Evolutionary conservation across 2,113 vertebrate species (phyloP).

Genomic region (Zapornia atra): DNA sequence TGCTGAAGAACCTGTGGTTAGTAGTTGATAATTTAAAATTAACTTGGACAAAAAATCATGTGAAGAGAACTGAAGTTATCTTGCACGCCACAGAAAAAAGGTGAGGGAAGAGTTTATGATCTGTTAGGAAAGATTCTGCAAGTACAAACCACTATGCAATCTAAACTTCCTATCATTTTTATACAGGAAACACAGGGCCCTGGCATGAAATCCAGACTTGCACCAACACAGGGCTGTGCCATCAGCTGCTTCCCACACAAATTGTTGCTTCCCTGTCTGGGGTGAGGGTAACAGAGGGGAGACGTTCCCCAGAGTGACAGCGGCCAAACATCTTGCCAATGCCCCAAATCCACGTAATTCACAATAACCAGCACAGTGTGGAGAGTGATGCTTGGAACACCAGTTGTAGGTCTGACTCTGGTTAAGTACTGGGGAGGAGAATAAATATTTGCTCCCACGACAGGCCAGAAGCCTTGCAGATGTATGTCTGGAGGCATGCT

Average conservation of each 20-base stretch:
- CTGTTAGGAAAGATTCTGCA: neutral
- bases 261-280: neutral
- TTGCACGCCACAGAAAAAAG: neutral
- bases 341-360: neutral
- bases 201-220: neutral
- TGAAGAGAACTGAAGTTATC: neutral
- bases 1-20: neutral
- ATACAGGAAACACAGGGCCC: neutral
- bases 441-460: neutral
- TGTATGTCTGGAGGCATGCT: neutral
- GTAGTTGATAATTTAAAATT: neutral
- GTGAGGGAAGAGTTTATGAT: neutral
- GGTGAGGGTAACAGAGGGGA: neutral
- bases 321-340: neutral
- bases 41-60: neutral
- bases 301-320: neutral
- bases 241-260: neutral
- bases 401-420: neutral
- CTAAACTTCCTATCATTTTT: neutral
- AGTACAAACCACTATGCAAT: neutral
- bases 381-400: accelerated
- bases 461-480: neutral
- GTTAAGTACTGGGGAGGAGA: neutral
- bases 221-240: neutral
- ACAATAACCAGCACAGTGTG: neutral